Conservation (phyloP, 2,888 invertebrate species). For the Polylopha cassiicola region DNA sequence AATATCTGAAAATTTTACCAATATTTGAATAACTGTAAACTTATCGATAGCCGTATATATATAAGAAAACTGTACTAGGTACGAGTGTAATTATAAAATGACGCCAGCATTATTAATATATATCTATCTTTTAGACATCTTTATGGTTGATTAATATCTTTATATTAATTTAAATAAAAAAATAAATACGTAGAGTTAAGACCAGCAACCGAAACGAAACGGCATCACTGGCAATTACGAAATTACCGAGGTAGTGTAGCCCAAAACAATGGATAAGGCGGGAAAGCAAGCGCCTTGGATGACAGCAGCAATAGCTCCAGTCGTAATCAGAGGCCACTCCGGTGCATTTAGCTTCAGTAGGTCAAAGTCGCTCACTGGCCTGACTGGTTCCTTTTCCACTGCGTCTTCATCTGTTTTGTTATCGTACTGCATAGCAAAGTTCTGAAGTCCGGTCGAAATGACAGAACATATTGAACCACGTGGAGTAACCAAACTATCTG, state of each 20-base stretch:
- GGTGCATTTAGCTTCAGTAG: conserved; percentile 68
- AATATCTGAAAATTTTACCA: conserved; percentile 22
- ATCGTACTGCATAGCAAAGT: conserved; percentile 10
- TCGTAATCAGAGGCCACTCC: conserved; percentile 71
- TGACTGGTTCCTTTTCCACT: conserved; percentile 13
- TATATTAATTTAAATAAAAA: too few relatives aligned
- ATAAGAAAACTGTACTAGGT: background rate
- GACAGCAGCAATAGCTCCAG: conserved; percentile 65
- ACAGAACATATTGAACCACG: conserved; percentile 22
- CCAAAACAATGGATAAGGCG: conserved; percentile 76
- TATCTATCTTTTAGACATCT: too few relatives aligned
- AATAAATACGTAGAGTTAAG: too few relatives aligned
- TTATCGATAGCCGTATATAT: background rate
- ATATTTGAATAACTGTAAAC: background rate
- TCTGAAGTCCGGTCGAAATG: conserved; percentile 21
- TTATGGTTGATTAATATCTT: too few relatives aligned
- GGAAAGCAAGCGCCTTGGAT: conserved; percentile 77
- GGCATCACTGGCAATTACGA: background rate
- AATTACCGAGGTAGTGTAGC: conserved; percentile 69
- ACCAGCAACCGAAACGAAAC: background rate
- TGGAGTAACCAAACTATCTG: conserved; percentile 23
- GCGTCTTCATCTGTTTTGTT: conserved; percentile 19
- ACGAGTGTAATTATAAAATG: too few relatives aligned
- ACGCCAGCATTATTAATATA: too few relatives aligned
- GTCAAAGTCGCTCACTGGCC: conserved; percentile 34